phyloP scores from a whole-genome alignment of 2,113 vertebrate species.

The Plestiodon gilberti region DNA sequence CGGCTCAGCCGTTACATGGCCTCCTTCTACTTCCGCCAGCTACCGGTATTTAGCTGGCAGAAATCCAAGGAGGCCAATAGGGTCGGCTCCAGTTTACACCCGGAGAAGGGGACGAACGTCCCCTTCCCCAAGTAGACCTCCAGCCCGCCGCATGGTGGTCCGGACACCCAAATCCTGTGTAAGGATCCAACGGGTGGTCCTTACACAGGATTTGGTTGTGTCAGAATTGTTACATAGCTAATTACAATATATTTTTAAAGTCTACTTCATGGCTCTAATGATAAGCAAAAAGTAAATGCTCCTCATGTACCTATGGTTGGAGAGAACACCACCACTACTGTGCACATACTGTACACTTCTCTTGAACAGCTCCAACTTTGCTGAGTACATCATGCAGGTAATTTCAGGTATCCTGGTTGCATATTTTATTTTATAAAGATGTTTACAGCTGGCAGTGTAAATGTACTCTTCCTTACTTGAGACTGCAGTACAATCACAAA shows the following conservation, averaged over 20 bases:
- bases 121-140: no score
- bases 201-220: not conserved
- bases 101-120: no score
- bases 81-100: no score
- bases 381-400: not conserved
- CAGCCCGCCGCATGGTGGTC: no score
- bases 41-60: no score
- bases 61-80: no score
- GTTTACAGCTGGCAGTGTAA: not conserved
- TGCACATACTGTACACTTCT: conserved; percentile 44
- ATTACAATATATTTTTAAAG: conserved; percentile 41
- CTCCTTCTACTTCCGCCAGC: no score
- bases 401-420: not conserved
- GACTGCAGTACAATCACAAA: not conserved
- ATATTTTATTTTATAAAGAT: not conserved
- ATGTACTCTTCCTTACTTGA: not conserved
- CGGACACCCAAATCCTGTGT: no score
- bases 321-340: conserved; percentile 35
- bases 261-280: conserved; percentile 51
- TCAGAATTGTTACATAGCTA: not conserved
- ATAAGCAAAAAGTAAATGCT: conserved; percentile 58
- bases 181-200: no score
- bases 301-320: conserved; percentile 46
- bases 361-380: not conserved
- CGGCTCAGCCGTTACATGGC: no score